These are phyloP conservation scores for Condylura cristata DNA, from an alignment of 2,113 vertebrate species.

Conservation along the genomic window DNA sequence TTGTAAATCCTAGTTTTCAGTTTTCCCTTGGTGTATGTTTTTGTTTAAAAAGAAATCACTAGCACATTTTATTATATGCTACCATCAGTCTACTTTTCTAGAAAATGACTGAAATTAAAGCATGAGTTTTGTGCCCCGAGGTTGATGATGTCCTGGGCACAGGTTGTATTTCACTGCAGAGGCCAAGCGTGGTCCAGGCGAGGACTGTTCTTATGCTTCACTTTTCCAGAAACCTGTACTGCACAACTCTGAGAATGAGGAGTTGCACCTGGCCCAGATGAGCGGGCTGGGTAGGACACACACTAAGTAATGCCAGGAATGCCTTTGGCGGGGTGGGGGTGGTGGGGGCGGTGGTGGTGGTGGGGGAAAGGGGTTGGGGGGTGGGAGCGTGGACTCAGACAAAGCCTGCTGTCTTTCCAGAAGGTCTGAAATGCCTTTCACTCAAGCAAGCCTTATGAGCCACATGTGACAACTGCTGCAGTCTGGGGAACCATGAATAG, in stretches of 20 bases:
- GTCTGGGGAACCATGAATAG: not conserved
- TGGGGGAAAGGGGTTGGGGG: no score
- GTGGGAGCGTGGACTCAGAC: not conserved
- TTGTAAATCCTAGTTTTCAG: not conserved
- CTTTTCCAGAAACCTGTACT: not conserved
- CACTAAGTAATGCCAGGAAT: not conserved
- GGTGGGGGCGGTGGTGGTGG: no score
- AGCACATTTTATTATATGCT: not conserved
- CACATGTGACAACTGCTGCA: not conserved
- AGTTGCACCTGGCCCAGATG: not conserved
- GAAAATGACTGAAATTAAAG: constrained; percentile 31
- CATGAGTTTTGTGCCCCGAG: not conserved
- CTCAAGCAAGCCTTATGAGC: not conserved
- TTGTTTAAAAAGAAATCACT: constrained; percentile 5
- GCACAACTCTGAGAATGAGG: not conserved
- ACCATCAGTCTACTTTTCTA: not conserved
- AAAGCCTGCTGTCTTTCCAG: not conserved
- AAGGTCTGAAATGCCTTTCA: not conserved
- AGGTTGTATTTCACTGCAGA: not conserved
- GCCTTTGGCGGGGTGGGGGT: no score
- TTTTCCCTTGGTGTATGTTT: not conserved
- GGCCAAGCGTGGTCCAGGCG: not conserved
- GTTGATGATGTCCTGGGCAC: not conserved
- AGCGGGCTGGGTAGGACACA: not conserved
- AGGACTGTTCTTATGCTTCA: no score